These are phyloP conservation scores for Eufriesea mexicana DNA, from an alignment of 1,140 invertebrate species.

Conservation along the genomic window DNA sequence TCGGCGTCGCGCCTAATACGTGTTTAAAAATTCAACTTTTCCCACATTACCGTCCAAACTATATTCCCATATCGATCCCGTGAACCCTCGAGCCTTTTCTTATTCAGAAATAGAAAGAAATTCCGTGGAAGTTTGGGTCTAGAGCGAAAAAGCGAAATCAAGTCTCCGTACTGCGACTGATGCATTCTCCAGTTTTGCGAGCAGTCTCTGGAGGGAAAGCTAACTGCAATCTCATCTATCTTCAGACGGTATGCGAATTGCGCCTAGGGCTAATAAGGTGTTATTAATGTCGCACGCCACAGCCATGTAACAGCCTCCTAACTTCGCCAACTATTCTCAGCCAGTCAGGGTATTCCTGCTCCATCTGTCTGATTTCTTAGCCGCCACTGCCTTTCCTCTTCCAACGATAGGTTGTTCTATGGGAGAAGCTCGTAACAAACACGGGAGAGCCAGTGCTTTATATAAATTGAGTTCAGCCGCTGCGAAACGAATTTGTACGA, in stretches of 20 bases:
- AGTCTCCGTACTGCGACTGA: constrained; percentile 16
- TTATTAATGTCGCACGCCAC: constrained; percentile 72
- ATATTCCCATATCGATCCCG: too few species aligned
- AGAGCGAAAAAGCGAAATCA: constrained; percentile 40
- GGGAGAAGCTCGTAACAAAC: not conserved
- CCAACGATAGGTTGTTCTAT: constrained; percentile 24
- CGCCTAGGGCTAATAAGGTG: constrained; percentile 70
- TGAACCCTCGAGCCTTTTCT: not conserved
- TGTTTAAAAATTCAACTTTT: too few species aligned
- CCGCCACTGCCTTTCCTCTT: constrained; percentile 1
- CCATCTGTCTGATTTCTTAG: constrained; percentile 52
- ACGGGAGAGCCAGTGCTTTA: not conserved
- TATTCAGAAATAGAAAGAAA: too few species aligned
- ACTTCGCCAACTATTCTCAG: constrained; percentile 70
- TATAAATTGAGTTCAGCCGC: not conserved
- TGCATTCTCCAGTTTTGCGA: constrained; percentile 43
- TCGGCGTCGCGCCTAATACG: too few species aligned
- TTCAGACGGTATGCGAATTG: constrained; percentile 61
- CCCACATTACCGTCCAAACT: too few species aligned
- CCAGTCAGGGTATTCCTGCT: constrained; percentile 48
- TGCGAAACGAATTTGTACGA: not conserved
- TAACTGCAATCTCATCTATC: constrained; percentile 66
- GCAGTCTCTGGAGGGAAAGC: constrained; percentile 41
- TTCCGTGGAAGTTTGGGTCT: not conserved
- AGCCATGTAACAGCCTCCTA: constrained; percentile 66